These are phyloP conservation scores for Neoscelio sp. DNA, from an alignment of 2,888 invertebrate species.

Conservation along the genomic window DNA sequence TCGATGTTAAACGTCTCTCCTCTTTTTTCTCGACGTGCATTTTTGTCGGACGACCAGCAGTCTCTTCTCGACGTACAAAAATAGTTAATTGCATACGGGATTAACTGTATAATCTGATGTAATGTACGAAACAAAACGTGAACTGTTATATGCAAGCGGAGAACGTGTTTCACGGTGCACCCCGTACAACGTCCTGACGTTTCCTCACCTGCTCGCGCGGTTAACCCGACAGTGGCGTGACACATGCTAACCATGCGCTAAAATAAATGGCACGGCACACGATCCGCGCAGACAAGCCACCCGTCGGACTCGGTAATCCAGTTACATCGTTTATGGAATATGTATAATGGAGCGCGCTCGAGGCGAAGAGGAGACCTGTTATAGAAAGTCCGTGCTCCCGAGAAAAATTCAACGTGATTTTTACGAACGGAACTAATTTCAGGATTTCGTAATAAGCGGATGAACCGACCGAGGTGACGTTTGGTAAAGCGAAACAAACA, in stretches of 20 bases:
- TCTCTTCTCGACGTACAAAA: not conserved
- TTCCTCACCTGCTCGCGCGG: slow-evolving; percentile 59
- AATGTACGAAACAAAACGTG: slow-evolving; percentile 50
- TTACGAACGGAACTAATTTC: slow-evolving; percentile 10
- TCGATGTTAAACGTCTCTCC: slow-evolving; percentile 32
- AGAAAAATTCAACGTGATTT: slow-evolving; percentile 28
- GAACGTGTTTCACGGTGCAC: slow-evolving; percentile 47
- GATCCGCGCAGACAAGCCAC: slow-evolving; percentile 58
- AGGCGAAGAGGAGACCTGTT: slow-evolving; percentile 10
- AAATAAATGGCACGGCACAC: slow-evolving; percentile 67
- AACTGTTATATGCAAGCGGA: slow-evolving; percentile 47
- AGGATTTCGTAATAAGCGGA: slow-evolving; percentile 28
- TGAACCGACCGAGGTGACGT: not conserved
- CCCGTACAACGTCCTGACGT: slow-evolving; percentile 45
- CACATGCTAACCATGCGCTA: slow-evolving; percentile 67
- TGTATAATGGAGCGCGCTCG: slow-evolving; percentile 15
- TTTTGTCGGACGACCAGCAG: not conserved
- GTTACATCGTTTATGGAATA: slow-evolving; percentile 65
- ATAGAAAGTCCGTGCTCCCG: slow-evolving; percentile 25
- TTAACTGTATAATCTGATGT: slow-evolving; percentile 54
- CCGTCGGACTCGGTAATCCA: slow-evolving; percentile 42
- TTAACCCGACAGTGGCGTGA: slow-evolving; percentile 67
- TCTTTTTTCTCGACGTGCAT: slow-evolving; percentile 6
- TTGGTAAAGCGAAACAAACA: too few relatives aligned
- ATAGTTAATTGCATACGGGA: slow-evolving; percentile 47